These are phyloP conservation scores for Lichenostomus cassidix DNA, from an alignment of 2,113 vertebrate species.

Conservation along the genomic window DNA sequence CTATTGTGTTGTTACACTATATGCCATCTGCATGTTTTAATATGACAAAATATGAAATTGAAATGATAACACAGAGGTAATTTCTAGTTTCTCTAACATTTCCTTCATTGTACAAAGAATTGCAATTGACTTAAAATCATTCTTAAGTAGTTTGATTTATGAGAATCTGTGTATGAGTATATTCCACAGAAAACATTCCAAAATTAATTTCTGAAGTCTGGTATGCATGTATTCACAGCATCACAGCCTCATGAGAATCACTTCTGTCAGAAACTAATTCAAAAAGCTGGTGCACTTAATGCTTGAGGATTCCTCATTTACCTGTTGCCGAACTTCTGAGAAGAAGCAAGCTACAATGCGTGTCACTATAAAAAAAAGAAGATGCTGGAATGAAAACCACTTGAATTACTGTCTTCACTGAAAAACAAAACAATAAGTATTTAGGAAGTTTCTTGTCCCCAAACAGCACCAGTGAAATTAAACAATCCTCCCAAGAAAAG, in stretches of 20 bases:
- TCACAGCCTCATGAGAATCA: neutral
- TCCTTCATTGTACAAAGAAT: neutral
- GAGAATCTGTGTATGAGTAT: neutral
- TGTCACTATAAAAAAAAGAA: neutral
- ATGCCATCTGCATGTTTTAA: neutral
- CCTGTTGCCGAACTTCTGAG: neutral
- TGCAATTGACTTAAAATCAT: neutral
- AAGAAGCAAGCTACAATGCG: neutral
- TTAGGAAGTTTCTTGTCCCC: slow-evolving; percentile 36
- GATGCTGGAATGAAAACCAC: neutral
- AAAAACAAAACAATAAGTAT: slow-evolving; percentile 49
- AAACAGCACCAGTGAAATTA: slow-evolving; percentile 54
- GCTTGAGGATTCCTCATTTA: neutral
- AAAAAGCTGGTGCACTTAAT: neutral
- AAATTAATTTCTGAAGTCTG: neutral
- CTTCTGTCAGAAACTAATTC: neutral
- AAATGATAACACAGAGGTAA: neutral
- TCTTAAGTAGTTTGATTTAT: neutral
- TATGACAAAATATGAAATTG: neutral
- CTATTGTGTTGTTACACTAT: neutral
- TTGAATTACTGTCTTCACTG: neutral
- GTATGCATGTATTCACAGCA: neutral
- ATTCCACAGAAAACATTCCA: neutral
- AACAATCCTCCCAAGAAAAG: slow-evolving; percentile 51
- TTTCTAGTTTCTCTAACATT: neutral